phyloP scores from a whole-genome alignment of 2,888 invertebrate genomes.

The Thymelicus lineola region DNA sequence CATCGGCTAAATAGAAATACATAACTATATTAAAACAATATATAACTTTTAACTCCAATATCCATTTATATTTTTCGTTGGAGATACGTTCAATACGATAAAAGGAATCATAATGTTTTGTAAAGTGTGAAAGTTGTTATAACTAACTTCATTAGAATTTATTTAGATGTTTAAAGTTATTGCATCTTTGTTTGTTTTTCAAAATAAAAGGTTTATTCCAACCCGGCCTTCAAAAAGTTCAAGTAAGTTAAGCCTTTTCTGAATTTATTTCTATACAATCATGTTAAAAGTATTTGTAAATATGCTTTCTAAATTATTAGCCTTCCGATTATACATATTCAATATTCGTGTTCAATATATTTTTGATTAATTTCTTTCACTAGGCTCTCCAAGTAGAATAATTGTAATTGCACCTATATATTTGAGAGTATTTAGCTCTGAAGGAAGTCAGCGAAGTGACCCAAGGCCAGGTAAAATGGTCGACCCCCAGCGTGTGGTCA shows the following conservation, averaged over 20 bases:
- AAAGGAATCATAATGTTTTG: too few relatives aligned
- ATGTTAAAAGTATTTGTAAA: too few relatives aligned
- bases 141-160: neutral
- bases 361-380: neutral
- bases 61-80: too few relatives aligned
- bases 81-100: too few relatives aligned
- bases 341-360: neutral
- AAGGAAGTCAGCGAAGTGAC: neutral
- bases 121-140: neutral
- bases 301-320: too few relatives aligned
- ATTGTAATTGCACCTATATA: neutral
- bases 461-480: conserved; percentile 56
- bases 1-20: too few relatives aligned
- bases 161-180: conserved; percentile 2
- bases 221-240: neutral
- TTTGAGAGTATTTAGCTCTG: conserved; percentile 8
- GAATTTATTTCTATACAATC: too few relatives aligned
- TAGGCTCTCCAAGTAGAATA: neutral
- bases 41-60: too few relatives aligned
- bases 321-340: too few relatives aligned
- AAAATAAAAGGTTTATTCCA: neutral
- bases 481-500: conserved; percentile 67
- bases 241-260: too few relatives aligned
- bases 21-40: too few relatives aligned
- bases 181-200: conserved; percentile 13